Percentiles rank a stretch among this genome's conserved stretches.
Conservation (phyloP, 1,140 invertebrate species). For the Cherax quadricarinatus region DNA sequence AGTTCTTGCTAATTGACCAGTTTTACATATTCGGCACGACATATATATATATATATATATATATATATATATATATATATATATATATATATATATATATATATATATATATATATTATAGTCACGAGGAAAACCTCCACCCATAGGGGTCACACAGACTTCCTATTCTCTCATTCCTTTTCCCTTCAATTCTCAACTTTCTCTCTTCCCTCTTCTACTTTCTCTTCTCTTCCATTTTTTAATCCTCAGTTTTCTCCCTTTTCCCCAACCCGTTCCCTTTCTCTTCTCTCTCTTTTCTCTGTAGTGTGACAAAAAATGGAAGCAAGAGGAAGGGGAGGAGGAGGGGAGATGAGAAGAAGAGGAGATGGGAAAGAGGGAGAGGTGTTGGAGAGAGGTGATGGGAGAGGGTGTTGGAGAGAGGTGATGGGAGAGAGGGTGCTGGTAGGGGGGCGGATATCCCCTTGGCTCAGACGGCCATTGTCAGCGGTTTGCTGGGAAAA, state of each 20-base stretch:
- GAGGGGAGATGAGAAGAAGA: background rate
- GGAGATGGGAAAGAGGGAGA: too few species aligned
- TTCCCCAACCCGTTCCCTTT: background rate
- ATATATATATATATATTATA: too few species aligned
- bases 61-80: too few species aligned
- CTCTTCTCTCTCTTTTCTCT: background rate
- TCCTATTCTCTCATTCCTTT: background rate
- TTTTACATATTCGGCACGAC: too few species aligned
- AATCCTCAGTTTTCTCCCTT: background rate
- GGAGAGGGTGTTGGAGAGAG: background rate
- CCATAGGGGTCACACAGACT: too few species aligned
- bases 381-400: too few species aligned
- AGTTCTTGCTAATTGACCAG: too few species aligned
- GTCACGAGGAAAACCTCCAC: too few species aligned
- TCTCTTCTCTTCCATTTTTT: background rate
- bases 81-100: too few species aligned
- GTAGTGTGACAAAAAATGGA: background rate
- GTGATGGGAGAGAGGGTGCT: background rate
- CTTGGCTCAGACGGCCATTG: background rate
- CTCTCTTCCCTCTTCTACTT: constrained; percentile 6
- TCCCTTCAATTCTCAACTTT: background rate
- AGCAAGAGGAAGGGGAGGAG: too few species aligned
- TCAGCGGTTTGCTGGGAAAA: too few species aligned
- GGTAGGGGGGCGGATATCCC: background rate
- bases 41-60: too few species aligned